phyloP scores from a whole-genome alignment of 2,888 invertebrate species.

The Hypsopygia costalis region DNA sequence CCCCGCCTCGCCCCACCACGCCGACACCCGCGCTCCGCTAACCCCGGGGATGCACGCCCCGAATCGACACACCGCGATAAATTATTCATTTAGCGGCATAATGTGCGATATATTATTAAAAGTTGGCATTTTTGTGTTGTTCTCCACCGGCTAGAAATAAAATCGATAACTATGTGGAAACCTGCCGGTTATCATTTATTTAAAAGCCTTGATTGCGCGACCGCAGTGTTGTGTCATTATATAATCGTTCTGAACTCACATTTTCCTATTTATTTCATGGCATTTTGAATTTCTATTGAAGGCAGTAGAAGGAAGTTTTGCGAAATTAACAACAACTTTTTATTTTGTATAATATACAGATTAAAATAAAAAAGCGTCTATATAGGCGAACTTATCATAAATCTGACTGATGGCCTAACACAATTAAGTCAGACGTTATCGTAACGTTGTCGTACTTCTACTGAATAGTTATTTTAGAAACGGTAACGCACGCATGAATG shows the following conservation, averaged over 20 bases:
- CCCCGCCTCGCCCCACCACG: slow-evolving; percentile 27
- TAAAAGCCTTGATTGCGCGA: slow-evolving; percentile 11
- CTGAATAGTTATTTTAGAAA: no score
- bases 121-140: slow-evolving; percentile 73
- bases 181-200: slow-evolving; percentile 32
- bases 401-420: no score
- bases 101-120: slow-evolving; percentile 80
- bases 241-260: background rate
- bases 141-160: slow-evolving; percentile 44
- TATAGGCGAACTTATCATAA: no score
- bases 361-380: no score
- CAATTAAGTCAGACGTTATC: no score
- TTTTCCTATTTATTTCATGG: background rate
- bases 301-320: no score
- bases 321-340: no score
- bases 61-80: slow-evolving; percentile 74
- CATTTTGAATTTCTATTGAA: background rate
- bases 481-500: no score
- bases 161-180: slow-evolving; percentile 46
- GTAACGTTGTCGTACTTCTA: no score
- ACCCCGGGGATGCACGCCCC: slow-evolving; percentile 67
- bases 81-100: slow-evolving; percentile 78
- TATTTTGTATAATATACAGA: no score
- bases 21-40: slow-evolving; percentile 29
- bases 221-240: slow-evolving; percentile 4